Base-by-base conservation (phyloP, 1,140 invertebrate genomes). In the Bemisia tabaci region DNA sequence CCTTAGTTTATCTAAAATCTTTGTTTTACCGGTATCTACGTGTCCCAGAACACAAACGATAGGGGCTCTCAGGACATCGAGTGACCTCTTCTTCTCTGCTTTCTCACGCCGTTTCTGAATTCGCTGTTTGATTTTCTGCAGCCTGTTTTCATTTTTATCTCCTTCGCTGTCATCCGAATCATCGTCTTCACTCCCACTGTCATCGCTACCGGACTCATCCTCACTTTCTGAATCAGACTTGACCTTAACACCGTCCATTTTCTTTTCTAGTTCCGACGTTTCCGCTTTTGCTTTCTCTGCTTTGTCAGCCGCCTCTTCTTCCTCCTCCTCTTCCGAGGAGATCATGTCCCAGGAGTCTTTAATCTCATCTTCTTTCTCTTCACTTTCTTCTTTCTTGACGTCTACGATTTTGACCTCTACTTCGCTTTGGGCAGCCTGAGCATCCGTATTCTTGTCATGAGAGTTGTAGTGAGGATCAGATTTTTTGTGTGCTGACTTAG, bases 21-120 rank as follows among this genome's bases (percentile, higher is more conserved):
- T 99, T 0, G 97, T 99, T 83, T 99, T 99, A 59, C 96, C 97
- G 0, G 97, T 99, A 81, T 99, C 97, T 39, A 99, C 97, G 76
- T 99, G 97, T n/a, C 97, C 97, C 1, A 99, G 79, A 0, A 99
- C 97, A 78, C 97, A 99, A 1, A 99, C 95, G 23, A 99, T 94
- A 12, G 95, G 94, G 0, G 96, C 93, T 67, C 97, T 83, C 1
- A 99, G 80, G 64, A 87, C 83, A 65, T 96, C 91, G 5, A 87
- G 74, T 17, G 33, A 9, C 17, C 33, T 5, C 69, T 90, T 91
- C 71, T 89, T 90, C 74, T 96, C 92, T 48, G 91, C 91, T 12
- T 88, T 87, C 72, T 89, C 84, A 74, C 87, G 82, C 59, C 92
- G 84, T 83, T 89, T 91, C 79, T 90, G 73, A 69, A 76, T 26